Evolutionary conservation across 2,113 vertebrate genomes (phyloP).

Genomic region (Galeopterus variegatus): DNA sequence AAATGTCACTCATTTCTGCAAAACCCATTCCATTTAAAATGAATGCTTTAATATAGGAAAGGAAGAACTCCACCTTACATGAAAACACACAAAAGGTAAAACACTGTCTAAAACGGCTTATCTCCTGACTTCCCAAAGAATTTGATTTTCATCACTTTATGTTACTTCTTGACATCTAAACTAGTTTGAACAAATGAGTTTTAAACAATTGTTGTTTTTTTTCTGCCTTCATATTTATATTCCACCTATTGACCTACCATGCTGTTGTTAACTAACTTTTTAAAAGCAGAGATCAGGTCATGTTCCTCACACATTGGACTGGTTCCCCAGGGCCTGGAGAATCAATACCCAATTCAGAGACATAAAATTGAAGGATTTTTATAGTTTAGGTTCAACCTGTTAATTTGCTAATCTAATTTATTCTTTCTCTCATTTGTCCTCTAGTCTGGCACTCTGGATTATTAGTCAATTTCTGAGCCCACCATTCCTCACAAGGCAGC

Average conservation of each 20-base stretch:
- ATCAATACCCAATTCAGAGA: not conserved
- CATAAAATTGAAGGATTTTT: not conserved
- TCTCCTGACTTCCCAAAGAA: not conserved
- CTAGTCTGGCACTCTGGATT: not conserved
- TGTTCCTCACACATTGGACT: not conserved
- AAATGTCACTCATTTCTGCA: not conserved
- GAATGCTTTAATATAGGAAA: not conserved
- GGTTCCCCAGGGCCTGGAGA: not conserved
- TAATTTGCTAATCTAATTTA: not conserved
- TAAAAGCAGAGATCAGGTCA: not conserved
- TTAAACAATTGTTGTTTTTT: slow-evolving; percentile 1
- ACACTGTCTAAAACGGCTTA: not conserved
- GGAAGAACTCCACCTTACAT: not conserved
- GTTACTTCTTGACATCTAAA: not conserved
- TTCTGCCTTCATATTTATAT: not conserved
- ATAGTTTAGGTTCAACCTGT: not conserved
- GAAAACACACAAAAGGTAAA: not conserved
- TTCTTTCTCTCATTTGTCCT: not conserved
- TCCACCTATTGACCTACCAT: not conserved
- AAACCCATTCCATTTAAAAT: slow-evolving; percentile 32
- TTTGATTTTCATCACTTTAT: not conserved
- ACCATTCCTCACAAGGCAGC: not conserved
- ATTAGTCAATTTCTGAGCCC: not conserved
- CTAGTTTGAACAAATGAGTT: not conserved
- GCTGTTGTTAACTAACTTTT: not conserved